A percentile compares a stretch with the other conserved stretches of the same genome.
These are phyloP conservation scores for Paramormyrops hopkinsi DNA, from an alignment of 2,797 vertebrate species.

Conservation along the genomic window DNA sequence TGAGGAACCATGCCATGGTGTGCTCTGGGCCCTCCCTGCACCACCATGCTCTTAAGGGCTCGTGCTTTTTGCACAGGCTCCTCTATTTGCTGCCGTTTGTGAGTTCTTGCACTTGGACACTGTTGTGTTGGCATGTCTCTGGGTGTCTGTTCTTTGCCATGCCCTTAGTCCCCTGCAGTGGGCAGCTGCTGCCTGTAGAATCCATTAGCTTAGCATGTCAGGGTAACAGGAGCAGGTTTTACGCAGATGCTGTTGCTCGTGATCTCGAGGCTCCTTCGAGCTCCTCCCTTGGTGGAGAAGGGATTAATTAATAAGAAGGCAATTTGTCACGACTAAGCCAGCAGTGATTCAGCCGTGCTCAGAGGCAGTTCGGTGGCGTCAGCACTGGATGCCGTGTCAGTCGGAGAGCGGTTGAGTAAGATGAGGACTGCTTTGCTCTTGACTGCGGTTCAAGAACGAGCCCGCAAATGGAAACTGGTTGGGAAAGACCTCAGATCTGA, in stretches of 20 bases:
- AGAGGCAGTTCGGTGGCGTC: neutral
- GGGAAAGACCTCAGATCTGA: neutral
- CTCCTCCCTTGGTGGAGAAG: neutral
- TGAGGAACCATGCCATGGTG: neutral
- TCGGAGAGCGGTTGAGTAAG: slow-evolving; percentile 7
- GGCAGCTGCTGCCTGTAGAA: neutral
- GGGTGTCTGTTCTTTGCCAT: neutral
- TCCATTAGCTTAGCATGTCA: neutral
- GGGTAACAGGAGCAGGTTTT: neutral
- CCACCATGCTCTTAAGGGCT: neutral
- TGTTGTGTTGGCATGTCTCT: neutral
- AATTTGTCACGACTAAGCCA: neutral
- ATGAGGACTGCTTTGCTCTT: neutral
- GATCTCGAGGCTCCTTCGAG: neutral
- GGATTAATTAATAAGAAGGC: slow-evolving; percentile 1
- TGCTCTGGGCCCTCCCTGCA: neutral
- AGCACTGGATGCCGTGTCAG: slow-evolving; percentile 18
- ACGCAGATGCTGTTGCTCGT: neutral
- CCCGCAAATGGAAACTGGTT: slow-evolving; percentile 6
- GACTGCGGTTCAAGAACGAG: slow-evolving; percentile 1
- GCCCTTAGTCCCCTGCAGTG: neutral
- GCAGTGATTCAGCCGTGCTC: neutral
- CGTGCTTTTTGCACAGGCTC: neutral
- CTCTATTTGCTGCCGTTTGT: neutral
- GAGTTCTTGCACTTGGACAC: neutral